phyloP scores from a whole-genome alignment of 2,113 vertebrate species.

The Sceloporus tristichus region DNA sequence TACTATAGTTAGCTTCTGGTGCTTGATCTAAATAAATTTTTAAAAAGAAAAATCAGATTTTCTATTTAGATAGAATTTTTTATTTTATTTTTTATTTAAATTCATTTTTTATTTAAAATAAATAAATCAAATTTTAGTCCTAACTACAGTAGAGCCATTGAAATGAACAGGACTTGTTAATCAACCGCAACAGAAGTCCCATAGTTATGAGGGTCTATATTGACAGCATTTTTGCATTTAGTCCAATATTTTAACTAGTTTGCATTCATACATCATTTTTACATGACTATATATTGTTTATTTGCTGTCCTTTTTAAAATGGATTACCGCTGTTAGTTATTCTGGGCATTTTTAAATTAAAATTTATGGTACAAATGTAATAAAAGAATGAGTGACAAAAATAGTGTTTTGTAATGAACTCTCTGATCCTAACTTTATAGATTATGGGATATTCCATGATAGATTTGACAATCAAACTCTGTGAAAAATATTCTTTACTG shows the following conservation, averaged over 20 bases:
- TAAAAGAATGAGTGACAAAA: background rate
- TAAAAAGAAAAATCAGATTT: too few relatives aligned
- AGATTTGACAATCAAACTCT: background rate
- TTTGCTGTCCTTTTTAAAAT: background rate
- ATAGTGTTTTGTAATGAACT: background rate
- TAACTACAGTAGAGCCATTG: too few relatives aligned
- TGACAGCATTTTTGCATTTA: background rate
- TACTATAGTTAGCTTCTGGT: conserved; percentile 47
- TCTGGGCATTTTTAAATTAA: background rate
- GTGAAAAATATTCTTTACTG: background rate
- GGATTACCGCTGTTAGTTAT: background rate
- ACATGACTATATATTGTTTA: background rate
- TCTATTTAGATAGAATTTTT: too few relatives aligned
- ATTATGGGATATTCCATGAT: background rate
- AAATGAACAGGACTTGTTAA: too few relatives aligned
- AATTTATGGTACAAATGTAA: background rate
- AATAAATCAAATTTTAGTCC: too few relatives aligned
- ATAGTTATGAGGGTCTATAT: too few relatives aligned
- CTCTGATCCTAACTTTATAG: background rate
- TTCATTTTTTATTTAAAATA: too few relatives aligned
- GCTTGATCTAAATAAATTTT: background rate
- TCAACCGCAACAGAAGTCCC: too few relatives aligned
- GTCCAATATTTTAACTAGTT: background rate
- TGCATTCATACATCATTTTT: background rate
- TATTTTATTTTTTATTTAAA: too few relatives aligned